Percentiles rank a stretch among this genome's conserved stretches.
Conservation (phyloP, 2,888 invertebrate species). For the Congeria kusceri region DNA sequence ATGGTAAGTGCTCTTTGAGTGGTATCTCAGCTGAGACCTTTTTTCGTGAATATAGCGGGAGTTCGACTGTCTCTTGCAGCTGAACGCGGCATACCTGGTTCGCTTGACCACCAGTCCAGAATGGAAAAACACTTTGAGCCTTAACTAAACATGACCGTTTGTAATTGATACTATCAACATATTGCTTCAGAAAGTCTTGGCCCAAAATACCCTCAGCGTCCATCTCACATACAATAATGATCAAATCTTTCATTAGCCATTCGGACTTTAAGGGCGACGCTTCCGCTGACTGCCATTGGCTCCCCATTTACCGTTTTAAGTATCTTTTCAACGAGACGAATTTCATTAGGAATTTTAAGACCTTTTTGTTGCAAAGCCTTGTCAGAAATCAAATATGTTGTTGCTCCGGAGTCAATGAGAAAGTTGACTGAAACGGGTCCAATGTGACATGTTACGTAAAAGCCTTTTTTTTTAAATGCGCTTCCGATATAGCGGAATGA, state of each 20-base stretch:
- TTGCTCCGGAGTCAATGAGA: conserved; percentile 9
- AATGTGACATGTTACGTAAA: background rate
- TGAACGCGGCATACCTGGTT: conserved; percentile 19
- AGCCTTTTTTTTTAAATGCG: background rate
- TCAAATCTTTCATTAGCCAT: conserved; percentile 16
- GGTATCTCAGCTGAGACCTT: conserved; percentile 10
- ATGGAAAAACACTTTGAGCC: background rate
- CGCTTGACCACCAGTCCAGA: conserved; percentile 17
- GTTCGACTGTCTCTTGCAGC: conserved; percentile 10
- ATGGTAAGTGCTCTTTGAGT: conserved; percentile 2
- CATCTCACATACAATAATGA: conserved; percentile 19
- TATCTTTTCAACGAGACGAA: background rate
- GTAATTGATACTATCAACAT: conserved; percentile 26
- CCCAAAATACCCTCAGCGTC: conserved; percentile 26
- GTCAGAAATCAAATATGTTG: conserved; percentile 14
- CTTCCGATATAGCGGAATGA: background rate
- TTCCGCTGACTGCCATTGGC: conserved; percentile 15
- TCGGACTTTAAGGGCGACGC: conserved; percentile 7
- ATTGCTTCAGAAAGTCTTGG: conserved; percentile 20
- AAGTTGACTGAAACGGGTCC: background rate
- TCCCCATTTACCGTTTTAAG: conserved; percentile 22
- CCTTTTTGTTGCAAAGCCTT: conserved; percentile 17
- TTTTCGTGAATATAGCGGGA: conserved; percentile 7
- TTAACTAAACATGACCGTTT: conserved; percentile 9
- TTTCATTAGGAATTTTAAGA: background rate